phyloP scores from a whole-genome alignment of 1,140 invertebrate species.

The Scaptomyza hsui region DNA sequence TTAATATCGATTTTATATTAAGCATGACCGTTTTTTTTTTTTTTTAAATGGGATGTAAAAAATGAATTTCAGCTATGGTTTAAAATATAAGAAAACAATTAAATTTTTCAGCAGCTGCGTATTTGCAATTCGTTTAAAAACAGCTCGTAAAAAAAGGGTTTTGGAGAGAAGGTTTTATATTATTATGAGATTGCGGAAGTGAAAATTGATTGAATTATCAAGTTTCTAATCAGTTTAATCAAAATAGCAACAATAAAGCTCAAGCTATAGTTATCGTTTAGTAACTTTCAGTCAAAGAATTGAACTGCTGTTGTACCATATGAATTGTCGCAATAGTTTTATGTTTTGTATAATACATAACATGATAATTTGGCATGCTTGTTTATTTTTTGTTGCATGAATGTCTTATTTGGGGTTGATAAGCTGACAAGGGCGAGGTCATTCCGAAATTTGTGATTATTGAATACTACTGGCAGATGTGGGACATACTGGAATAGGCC shows the following conservation, averaged over 20 bases:
- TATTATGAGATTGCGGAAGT: no score
- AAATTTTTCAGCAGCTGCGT: not conserved
- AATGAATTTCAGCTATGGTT: no score
- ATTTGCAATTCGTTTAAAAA: not conserved
- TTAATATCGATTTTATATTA: no score
- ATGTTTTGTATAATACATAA: not conserved
- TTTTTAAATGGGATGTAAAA: no score
- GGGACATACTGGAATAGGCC: not conserved
- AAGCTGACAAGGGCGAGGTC: conserved; percentile 21
- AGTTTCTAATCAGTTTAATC: not conserved
- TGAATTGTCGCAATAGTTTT: not conserved
- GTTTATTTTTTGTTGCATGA: not conserved
- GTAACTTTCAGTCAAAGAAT: no score
- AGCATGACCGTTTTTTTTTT: no score
- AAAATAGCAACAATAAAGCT: not conserved
- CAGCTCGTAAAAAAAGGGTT: no score
- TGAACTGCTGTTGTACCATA: not conserved
- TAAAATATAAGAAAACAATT: no score
- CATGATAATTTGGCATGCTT: not conserved
- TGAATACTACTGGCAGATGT: not conserved
- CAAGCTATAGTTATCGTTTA: no score
- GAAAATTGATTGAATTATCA: not conserved
- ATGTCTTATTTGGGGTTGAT: conserved; percentile 1
- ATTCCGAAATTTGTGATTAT: conserved; percentile 5
- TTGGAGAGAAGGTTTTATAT: no score